Conservation (phyloP, 2,888 invertebrate genomes). For the Masnerella sp. region DNA sequence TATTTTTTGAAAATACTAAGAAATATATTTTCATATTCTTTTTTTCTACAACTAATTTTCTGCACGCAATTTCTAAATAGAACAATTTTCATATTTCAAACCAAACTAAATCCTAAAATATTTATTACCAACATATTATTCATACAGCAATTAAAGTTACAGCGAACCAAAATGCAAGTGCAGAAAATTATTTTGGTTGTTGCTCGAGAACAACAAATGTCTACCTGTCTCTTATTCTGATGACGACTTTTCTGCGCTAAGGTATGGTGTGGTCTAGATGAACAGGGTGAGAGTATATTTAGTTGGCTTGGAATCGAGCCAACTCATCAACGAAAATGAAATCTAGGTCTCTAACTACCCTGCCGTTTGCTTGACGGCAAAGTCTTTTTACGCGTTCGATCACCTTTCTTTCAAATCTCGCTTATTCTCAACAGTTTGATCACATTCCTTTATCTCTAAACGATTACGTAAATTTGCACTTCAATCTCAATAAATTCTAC, state of each 20-base stretch:
- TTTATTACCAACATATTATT: too few species aligned
- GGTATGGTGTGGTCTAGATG: slow-evolving; percentile 61
- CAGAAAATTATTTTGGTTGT: slow-evolving; percentile 32
- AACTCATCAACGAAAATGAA: slow-evolving; percentile 78
- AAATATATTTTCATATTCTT: too few species aligned
- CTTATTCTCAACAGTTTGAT: too few species aligned
- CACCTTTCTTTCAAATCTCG: slow-evolving; percentile 54
- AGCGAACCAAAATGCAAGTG: background rate
- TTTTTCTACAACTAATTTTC: too few species aligned
- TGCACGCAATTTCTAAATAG: too few species aligned
- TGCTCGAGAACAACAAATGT: slow-evolving; percentile 43
- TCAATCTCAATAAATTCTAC: too few species aligned
- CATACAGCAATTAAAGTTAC: too few species aligned
- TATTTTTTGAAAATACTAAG: too few species aligned
- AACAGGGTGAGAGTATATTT: slow-evolving; percentile 74
- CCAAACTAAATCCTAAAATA: too few species aligned
- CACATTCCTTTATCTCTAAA: too few species aligned
- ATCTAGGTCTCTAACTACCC: slow-evolving; percentile 74
- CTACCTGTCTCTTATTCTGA: slow-evolving; percentile 56
- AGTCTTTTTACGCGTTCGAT: slow-evolving; percentile 63
- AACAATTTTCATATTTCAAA: too few species aligned
- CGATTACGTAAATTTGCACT: too few species aligned
- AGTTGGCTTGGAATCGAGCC: slow-evolving; percentile 75
- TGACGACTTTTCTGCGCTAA: slow-evolving; percentile 49
- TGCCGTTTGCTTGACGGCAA: slow-evolving; percentile 55